A percentile compares a stretch with the other conserved stretches of the same genome.
These are phyloP conservation scores for Cichladusa arquata DNA, from an alignment of 2,113 vertebrate species.

Conservation along the genomic window DNA sequence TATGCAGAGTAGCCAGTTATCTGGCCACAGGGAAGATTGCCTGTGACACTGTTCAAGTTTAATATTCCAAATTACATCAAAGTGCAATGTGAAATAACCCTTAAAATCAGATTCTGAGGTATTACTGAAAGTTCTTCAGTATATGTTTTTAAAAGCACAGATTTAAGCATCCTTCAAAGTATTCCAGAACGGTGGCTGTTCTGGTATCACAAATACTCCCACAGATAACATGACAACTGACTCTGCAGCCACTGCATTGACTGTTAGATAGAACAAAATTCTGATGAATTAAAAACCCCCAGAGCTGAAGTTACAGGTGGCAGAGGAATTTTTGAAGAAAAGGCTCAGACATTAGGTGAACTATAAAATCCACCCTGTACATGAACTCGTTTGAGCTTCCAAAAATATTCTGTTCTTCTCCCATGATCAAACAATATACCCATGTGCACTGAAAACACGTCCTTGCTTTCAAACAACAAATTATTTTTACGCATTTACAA, in stretches of 20 bases:
- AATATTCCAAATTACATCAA: background rate
- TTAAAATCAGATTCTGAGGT: background rate
- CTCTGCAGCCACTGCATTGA: background rate
- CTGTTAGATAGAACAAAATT: background rate
- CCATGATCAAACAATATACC: background rate
- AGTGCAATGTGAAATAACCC: background rate
- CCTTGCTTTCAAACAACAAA: background rate
- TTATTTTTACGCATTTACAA: background rate
- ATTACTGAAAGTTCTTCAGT: background rate
- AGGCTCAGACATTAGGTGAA: background rate
- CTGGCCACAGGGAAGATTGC: background rate
- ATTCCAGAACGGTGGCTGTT: background rate
- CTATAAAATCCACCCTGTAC: background rate
- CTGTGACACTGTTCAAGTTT: background rate
- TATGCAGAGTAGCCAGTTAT: background rate
- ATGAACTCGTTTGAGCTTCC: background rate
- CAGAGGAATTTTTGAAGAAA: background rate
- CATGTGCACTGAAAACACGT: background rate
- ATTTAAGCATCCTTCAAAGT: background rate
- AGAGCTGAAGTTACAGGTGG: background rate
- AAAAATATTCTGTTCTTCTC: background rate
- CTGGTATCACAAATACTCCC: background rate
- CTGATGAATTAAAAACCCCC: background rate
- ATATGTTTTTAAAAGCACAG: background rate
- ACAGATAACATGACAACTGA: background rate